Evolutionary conservation across 2,888 invertebrate genomes (phyloP), one percentile per base, ranked within the genome.

Genomic region (Scrobipalpa atriplicella): DNA sequence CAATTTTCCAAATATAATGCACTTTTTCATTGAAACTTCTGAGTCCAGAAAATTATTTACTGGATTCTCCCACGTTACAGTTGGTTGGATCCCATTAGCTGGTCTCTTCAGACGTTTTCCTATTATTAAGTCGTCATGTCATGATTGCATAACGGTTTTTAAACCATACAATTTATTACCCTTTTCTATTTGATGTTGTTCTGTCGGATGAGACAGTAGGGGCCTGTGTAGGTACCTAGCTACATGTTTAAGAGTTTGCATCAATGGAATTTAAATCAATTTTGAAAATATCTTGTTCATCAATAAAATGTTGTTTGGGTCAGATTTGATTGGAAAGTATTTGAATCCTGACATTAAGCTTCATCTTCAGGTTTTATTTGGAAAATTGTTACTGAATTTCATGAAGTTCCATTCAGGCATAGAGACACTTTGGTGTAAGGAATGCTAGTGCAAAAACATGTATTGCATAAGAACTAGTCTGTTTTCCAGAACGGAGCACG

Each of bases 401-500:
- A 29, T 29, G 2, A 2, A 29, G 29, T 3, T 29, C 29, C 5
- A 39, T 39, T 39, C 11, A 1, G 11, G 8, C 8, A 39, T 13
- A 43, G 13, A 13, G 13, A 11, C 7, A 16, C 2, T 16, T 16
- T 47, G 47, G 10, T 18, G 6, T 52, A 52, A 3, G 6, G 2
- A 2, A 18, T 7, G 3, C 10, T 1, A 52, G 19, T 6, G 18
- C 41, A 13, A 21, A 60, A 68, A 72, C 69, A 69, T 67, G 74
- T 80, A 78, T 84, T 83, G 80, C 83, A 90, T 85, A 85, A 85
- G 77, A 84, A 83, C 81, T 87, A 87, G 90, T 94, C 94, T 88
- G 86, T 82, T 81, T 90, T 89, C 86, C 87, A 93, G 93, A 78
- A 93, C 93, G 76, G 93, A 93, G 78, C 93, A 93, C 72, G 92